Conservation (phyloP, 2,888 invertebrate species). For the Agrochola macilenta region DNA sequence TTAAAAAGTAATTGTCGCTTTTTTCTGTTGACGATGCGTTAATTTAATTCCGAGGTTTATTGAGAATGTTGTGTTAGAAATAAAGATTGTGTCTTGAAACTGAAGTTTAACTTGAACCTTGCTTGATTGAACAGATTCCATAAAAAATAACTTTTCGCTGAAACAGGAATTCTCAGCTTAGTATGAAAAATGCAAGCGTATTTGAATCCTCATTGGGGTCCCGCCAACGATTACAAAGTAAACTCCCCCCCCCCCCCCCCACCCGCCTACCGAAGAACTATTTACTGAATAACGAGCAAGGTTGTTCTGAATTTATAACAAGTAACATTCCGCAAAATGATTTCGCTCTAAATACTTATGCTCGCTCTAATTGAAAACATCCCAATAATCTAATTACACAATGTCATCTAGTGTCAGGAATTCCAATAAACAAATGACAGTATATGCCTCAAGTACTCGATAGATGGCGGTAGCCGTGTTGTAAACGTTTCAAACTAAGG, state of each 20-base stretch:
- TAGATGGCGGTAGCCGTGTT: slow-evolving; percentile 58
- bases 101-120: slow-evolving; percentile 44
- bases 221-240: background rate
- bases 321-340: slow-evolving; percentile 42
- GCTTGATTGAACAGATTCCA: background rate
- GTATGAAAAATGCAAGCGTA: background rate
- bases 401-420: slow-evolving; percentile 59
- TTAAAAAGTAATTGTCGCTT: slow-evolving; percentile 71
- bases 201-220: slow-evolving; percentile 10
- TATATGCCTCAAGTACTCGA: slow-evolving; percentile 9
- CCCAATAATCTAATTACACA: slow-evolving; percentile 43
- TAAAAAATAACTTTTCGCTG: background rate
- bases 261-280: background rate
- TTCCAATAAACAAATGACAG: slow-evolving; percentile 21
- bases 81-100: slow-evolving; percentile 83
- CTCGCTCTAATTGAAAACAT: slow-evolving; percentile 55
- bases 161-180: background rate
- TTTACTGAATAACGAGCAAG: slow-evolving; percentile 12
- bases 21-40: slow-evolving; percentile 73
- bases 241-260: background rate
- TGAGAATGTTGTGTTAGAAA: slow-evolving; percentile 84
- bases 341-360: slow-evolving; percentile 53
- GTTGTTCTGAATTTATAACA: slow-evolving; percentile 36
- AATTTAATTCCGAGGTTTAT: slow-evolving; percentile 74
- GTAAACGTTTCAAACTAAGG: slow-evolving; percentile 21